Conservation (phyloP, 2,888 invertebrate genomes). For the Xanthostigma xanthostigma region DNA sequence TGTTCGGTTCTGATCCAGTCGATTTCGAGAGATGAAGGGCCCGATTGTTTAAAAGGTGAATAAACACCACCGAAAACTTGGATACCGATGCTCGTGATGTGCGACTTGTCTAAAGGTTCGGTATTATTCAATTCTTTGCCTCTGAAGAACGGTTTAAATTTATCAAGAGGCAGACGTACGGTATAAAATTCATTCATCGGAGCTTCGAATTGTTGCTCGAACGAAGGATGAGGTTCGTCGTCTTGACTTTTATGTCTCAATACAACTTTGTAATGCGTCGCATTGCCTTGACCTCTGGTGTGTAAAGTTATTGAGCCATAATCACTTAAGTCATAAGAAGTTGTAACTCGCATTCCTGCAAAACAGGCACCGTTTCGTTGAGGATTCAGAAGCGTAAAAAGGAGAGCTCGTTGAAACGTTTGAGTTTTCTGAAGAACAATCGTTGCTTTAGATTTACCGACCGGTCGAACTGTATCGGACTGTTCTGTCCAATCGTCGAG, state of each 20-base stretch:
- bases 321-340: conserved; percentile 33
- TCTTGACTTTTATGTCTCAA: conserved; percentile 40
- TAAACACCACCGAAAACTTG: conserved; percentile 54
- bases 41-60: conserved; percentile 42
- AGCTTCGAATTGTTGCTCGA: conserved; percentile 42
- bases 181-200: conserved; percentile 37
- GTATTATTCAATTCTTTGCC: conserved; percentile 39
- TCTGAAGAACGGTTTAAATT: conserved; percentile 46
- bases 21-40: conserved; percentile 46
- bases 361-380: conserved; percentile 53
- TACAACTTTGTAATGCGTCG: conserved; percentile 42
- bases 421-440: conserved; percentile 41
- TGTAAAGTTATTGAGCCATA: conserved; percentile 34
- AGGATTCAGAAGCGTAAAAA: conserved; percentile 48
- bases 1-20: conserved; percentile 38
- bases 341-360: conserved; percentile 40
- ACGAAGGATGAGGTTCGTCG: conserved; percentile 40
- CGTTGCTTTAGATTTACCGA: conserved; percentile 50
- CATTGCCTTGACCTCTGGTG: conserved; percentile 43
- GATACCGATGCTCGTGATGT: conserved; percentile 43
- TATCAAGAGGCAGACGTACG: conserved; percentile 34
- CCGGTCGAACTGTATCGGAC: conserved; percentile 46
- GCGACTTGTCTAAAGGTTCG: conserved; percentile 37
- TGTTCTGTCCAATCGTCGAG: conserved; percentile 43
- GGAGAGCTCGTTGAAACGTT: conserved; percentile 42